Evolutionary conservation across 2,113 vertebrate species (phyloP).

Genomic region (Cariama cristata): DNA sequence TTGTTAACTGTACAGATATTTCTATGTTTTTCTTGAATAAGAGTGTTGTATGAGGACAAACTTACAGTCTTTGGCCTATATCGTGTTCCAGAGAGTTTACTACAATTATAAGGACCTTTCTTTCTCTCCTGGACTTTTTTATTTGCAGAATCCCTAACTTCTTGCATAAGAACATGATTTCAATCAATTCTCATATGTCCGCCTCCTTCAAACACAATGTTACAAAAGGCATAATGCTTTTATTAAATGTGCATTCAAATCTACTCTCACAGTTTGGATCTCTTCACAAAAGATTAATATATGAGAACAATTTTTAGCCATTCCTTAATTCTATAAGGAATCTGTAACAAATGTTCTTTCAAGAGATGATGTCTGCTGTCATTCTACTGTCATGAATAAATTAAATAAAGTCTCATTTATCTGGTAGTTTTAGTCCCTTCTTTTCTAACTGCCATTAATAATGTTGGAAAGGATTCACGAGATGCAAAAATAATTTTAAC

Average conservation of each 20-base stretch:
- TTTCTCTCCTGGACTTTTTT: neutral
- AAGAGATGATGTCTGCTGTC: constrained; percentile 1
- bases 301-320: neutral
- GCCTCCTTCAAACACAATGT: neutral
- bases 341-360: constrained; percentile 17
- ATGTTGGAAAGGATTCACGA: neutral
- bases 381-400: constrained; percentile 3
- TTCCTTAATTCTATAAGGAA: constrained; percentile 10
- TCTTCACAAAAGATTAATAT: constrained; percentile 18
- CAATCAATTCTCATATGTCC: neutral
- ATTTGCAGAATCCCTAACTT: neutral
- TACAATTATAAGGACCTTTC: neutral
- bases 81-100: neutral
- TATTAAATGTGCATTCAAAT: neutral
- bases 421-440: neutral
- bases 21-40: neutral
- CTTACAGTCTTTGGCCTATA: neutral
- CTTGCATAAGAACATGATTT: constrained; percentile 24
- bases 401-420: neutral
- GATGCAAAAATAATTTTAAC: neutral
- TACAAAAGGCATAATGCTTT: neutral
- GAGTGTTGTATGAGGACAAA: neutral
- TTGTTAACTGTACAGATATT: neutral
- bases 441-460: neutral
- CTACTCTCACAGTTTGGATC: constrained; percentile 1